phyloP scores from a whole-genome alignment of 1,140 invertebrate genomes.

The Harlomillsia oculata region DNA sequence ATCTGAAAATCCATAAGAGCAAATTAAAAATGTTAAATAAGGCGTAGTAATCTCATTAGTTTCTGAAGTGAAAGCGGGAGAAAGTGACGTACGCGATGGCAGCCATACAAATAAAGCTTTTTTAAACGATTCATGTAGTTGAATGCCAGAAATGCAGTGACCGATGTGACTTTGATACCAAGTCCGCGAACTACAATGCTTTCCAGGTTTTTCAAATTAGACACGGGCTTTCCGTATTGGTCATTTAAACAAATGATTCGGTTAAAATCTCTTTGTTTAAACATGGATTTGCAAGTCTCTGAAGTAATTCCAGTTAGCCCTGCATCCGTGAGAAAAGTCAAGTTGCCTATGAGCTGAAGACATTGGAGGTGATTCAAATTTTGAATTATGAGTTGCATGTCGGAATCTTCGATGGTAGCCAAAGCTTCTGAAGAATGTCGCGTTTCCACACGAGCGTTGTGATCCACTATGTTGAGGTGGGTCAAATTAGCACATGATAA shows the following conservation, averaged over 20 bases:
- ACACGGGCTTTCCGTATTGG: constrained; percentile 11
- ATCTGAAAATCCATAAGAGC: too few species aligned
- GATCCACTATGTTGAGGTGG: constrained; percentile 32
- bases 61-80: too few species aligned
- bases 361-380: constrained; percentile 5
- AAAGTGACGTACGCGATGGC: constrained; percentile 20
- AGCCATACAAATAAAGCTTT: constrained; percentile 30
- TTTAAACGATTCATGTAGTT: constrained; percentile 15
- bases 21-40: too few species aligned
- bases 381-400: constrained; percentile 29
- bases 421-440: constrained; percentile 27
- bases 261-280: neutral
- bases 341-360: constrained; percentile 29
- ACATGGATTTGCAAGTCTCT: constrained; percentile 21
- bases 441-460: constrained; percentile 25
- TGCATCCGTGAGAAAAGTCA: constrained; percentile 28
- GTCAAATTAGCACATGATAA: constrained; percentile 21
- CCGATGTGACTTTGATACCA: constrained; percentile 32
- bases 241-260: neutral
- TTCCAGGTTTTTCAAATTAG: constrained; percentile 19
- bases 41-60: too few species aligned
- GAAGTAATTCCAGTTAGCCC: constrained; percentile 26
- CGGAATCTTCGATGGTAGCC: constrained; percentile 31
- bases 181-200: constrained; percentile 23
- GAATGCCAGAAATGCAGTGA: constrained; percentile 22